Conservation (phyloP, 1,140 invertebrate genomes). For the Drosophila setifemur region DNA sequence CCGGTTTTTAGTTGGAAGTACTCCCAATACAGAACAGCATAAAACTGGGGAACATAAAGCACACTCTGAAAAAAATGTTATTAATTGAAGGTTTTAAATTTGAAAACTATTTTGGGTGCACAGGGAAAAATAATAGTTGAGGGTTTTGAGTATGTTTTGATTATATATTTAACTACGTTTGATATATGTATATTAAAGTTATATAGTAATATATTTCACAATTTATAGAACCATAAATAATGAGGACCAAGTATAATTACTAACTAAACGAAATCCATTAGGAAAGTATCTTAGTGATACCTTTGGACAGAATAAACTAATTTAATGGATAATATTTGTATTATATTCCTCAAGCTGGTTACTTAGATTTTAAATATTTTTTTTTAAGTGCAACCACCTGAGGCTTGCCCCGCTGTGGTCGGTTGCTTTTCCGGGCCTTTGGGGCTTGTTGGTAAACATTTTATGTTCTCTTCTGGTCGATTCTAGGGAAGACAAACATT, state of each 20-base stretch:
- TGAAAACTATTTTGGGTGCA: background rate
- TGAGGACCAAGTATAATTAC: too few relatives aligned
- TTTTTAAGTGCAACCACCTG: constrained; percentile 9
- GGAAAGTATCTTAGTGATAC: too few relatives aligned
- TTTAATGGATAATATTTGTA: too few relatives aligned
- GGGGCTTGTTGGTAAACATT: constrained; percentile 50
- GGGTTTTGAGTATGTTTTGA: background rate
- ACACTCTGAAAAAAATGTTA: background rate
- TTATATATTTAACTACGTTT: background rate
- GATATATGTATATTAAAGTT: too few relatives aligned
- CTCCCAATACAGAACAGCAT: background rate
- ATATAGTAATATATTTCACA: too few relatives aligned
- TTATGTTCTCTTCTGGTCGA: constrained; percentile 55
- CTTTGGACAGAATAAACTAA: too few relatives aligned
- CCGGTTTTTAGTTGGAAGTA: constrained; percentile 17
- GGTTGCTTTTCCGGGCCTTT: constrained; percentile 44
- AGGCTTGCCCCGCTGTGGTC: constrained; percentile 38
- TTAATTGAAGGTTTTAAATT: constrained; percentile 1
- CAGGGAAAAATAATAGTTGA: background rate
- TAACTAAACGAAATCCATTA: too few relatives aligned
- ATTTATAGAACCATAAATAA: too few relatives aligned
- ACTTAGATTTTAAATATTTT: background rate
- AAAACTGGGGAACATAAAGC: constrained; percentile 2
- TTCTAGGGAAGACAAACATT: constrained; percentile 66
- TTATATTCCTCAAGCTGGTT: too few relatives aligned